Conservation (phyloP, 2,797 vertebrate genomes). For the Orientallactaga sibirica region DNA sequence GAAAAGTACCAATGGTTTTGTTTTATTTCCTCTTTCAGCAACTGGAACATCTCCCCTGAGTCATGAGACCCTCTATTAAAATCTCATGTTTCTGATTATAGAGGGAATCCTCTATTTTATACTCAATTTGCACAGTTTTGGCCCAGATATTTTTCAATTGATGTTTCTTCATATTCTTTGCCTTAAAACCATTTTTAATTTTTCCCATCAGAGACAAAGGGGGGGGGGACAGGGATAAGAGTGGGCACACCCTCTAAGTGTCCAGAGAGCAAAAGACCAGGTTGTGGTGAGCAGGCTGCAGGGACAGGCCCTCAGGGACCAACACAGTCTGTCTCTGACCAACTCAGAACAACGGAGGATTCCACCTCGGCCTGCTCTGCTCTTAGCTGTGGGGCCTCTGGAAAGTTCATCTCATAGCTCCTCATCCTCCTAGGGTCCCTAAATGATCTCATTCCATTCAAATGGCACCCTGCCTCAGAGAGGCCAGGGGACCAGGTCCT, state of each 20-base stretch:
- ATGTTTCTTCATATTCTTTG: conserved; percentile 40
- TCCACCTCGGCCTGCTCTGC: not conserved
- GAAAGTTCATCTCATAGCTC: not conserved
- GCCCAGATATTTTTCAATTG: not conserved
- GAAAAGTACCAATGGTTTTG: not conserved
- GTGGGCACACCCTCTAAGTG: not conserved
- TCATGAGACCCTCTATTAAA: not conserved
- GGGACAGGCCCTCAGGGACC: not conserved
- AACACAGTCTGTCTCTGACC: not conserved
- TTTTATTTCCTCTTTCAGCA: not conserved
- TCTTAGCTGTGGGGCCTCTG: not conserved
- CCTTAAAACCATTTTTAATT: conserved; percentile 12
- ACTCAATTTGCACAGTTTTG: not conserved
- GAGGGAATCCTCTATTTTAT: not conserved
- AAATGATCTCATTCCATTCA: not conserved
- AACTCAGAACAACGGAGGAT: not conserved
- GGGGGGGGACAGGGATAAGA: not conserved
- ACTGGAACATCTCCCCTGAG: not conserved
- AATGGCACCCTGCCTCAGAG: not conserved
- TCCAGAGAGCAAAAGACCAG: not conserved
- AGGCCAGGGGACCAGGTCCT: not conserved
- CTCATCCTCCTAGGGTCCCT: not conserved
- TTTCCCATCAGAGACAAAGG: not conserved
- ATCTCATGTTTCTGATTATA: not conserved
- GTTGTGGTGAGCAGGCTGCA: not conserved